Conservation (phyloP, 2,888 invertebrate species). For the Mythimna lalbum region DNA sequence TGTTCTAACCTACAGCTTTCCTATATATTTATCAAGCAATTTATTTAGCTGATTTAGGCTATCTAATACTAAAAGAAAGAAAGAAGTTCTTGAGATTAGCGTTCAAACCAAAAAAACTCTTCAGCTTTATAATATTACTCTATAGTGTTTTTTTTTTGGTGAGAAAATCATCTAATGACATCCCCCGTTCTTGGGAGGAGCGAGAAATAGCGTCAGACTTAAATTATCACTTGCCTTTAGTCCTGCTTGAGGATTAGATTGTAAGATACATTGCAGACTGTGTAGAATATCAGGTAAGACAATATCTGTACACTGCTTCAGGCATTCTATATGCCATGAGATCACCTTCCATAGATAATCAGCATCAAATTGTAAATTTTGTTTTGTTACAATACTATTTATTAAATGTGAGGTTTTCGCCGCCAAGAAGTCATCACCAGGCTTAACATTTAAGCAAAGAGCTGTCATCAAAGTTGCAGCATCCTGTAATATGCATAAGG, state of each 20-base stretch:
- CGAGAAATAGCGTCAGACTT: too few species aligned
- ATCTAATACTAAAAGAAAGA: too few species aligned
- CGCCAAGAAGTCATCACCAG: slow-evolving; percentile 88
- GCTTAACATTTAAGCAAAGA: slow-evolving; percentile 80
- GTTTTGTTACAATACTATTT: slow-evolving; percentile 88
- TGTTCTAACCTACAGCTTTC: too few species aligned
- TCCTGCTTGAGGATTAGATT: slow-evolving; percentile 73
- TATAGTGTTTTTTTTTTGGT: too few species aligned
- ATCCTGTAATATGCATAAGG: slow-evolving; percentile 72
- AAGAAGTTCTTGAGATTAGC: too few species aligned
- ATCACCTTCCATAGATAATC: slow-evolving; percentile 79
- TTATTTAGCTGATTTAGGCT: too few species aligned
- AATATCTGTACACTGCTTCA: slow-evolving; percentile 82
- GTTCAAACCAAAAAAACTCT: background rate
- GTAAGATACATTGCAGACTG: slow-evolving; percentile 83
- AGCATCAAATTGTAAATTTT: slow-evolving; percentile 84
- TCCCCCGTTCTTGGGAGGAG: too few species aligned
- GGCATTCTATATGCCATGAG: slow-evolving; percentile 85
- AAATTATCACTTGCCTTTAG: slow-evolving; percentile 73
- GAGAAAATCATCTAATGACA: too few species aligned
- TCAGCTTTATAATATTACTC: background rate
- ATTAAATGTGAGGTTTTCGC: slow-evolving; percentile 91
- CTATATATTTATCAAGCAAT: too few species aligned
- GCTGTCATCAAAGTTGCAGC: slow-evolving; percentile 77
- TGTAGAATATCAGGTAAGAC: slow-evolving; percentile 85